Evolutionary conservation across 2,797 vertebrate genomes (phyloP), one percentile per base, ranked within the genome.

Genomic region (Myoxocephalus aenaeus): DNA sequence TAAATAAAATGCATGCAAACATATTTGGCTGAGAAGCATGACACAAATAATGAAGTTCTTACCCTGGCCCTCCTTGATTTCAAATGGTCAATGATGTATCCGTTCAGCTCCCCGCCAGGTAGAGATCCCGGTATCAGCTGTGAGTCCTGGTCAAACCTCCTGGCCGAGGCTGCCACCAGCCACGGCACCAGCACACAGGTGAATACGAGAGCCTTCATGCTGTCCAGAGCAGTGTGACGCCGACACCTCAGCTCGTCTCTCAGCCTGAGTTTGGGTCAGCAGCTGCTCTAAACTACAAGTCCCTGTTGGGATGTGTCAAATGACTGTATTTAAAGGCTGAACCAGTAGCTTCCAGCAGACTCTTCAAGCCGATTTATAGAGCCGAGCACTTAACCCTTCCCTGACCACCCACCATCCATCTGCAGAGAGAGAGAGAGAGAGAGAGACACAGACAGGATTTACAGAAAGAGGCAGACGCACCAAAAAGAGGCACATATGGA

Each of bases 241-340:
- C 10, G 74, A 86, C 73, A 69, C 86, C 78, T 72, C 40, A 87
- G 79, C 54, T 76, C 2, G 42, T 50, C 71, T 82, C 38, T 42
- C 81, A 83, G 77, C 74, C 78, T 69, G 59, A 70, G 85, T 10
- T 70, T 80, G 71, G 85, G 81, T 89, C 80, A 77, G 86, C 85
- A 85, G 85, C 79, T 75, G 69, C 70, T 84, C 68, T 75, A 51
- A 72, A 81, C 87, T 89, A 87, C 89, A 80, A 91, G 79, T 89
- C 92, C 85, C 89, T 90, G 89, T 84, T 93, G 77, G 86, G 86
- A 91, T 84, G 86, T 89, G 86, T 90, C 93, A 95, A 85, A 88
- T 89, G 87, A 96, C 95, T 95, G 95, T 96, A 96, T 96, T 96
- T 96, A 96, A 97, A 97, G 95, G 93, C 95, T 96, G 93, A 93